A percentile compares a stretch with the other conserved stretches of the same genome.
Evolutionary conservation across 2,888 invertebrate species (phyloP).

Genomic region (Philonicus albiceps): DNA sequence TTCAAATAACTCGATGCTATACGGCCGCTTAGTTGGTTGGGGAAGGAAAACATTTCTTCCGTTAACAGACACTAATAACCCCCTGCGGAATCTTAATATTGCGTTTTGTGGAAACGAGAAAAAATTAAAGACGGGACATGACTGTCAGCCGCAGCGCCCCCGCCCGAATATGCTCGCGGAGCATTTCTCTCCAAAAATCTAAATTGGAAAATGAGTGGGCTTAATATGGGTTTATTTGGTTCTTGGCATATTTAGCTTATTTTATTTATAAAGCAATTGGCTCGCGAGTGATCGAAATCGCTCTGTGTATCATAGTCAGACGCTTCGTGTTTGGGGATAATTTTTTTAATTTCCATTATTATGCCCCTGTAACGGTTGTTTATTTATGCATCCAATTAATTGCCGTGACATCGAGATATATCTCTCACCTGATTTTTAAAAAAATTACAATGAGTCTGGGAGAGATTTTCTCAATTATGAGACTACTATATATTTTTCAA

Average conservation of each 20-base stretch:
- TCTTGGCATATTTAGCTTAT: background rate
- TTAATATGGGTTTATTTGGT: background rate
- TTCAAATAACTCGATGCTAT: background rate
- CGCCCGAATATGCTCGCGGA: background rate
- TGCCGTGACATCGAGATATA: background rate
- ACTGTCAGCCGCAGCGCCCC: background rate
- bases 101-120: background rate
- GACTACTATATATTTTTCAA: background rate
- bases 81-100: background rate
- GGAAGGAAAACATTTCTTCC: background rate
- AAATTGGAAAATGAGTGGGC: background rate
- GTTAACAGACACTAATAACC: background rate
- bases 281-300: background rate
- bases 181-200: background rate
- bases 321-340: background rate
- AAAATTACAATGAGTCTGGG: background rate
- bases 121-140: background rate
- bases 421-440: background rate
- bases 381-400: background rate
- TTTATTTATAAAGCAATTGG: background rate
- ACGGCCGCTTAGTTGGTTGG: background rate
- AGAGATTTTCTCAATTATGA: background rate
- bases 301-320: background rate
- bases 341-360: background rate
- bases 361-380: background rate